phyloP scores from a whole-genome alignment of 2,113 vertebrate species.

The Cynocephalus volans region DNA sequence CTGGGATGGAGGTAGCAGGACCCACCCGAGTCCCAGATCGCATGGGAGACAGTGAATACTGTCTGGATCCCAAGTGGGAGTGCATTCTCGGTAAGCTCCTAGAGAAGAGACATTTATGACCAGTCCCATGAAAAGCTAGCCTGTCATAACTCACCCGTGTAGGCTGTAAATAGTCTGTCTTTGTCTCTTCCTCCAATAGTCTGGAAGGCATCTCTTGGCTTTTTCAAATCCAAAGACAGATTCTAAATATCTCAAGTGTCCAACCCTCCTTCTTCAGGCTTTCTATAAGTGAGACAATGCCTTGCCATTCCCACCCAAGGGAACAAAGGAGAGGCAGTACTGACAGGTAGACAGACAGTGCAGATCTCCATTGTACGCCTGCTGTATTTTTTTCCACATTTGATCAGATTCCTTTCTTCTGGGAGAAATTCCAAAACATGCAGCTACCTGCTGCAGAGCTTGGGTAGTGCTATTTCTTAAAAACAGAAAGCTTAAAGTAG shows the following conservation, averaged over 20 bases:
- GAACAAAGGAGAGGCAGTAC: background rate
- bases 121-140: constrained; percentile 1
- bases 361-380: constrained; percentile 40
- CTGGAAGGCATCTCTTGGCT: constrained; percentile 54
- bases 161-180: constrained; percentile 53
- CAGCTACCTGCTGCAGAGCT: constrained; percentile 76
- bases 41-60: background rate
- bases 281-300: background rate
- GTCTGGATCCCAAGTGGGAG: background rate
- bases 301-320: background rate
- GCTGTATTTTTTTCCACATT: constrained; percentile 60
- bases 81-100: background rate
- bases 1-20: background rate
- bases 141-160: background rate
- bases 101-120: background rate
- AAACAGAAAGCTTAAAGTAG: constrained; percentile 46
- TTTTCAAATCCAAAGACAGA: constrained; percentile 46
- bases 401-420: constrained; percentile 84
- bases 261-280: background rate
- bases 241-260: constrained; percentile 14
- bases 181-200: constrained; percentile 27
- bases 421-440: constrained; percentile 83
- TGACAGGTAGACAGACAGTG: constrained; percentile 69
- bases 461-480: constrained; percentile 15
- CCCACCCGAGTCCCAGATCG: background rate